Conservation (phyloP, 2,797 vertebrate species). For the Acanthis flammea region DNA sequence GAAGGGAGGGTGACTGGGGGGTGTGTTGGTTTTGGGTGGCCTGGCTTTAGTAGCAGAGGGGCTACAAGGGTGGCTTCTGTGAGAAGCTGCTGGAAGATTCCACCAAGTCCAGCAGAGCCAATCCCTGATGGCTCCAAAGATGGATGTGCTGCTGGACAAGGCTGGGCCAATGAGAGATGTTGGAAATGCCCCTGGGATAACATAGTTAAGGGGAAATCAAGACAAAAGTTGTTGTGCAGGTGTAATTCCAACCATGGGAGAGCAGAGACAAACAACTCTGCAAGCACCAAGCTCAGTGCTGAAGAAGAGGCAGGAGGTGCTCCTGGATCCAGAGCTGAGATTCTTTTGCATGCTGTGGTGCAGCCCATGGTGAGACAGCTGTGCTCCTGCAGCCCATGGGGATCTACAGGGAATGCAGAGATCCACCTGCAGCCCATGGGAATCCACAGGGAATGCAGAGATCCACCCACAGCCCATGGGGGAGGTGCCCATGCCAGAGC, state of each 20-base stretch:
- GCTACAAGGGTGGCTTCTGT: neutral
- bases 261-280: neutral
- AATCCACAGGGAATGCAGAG: too few species aligned
- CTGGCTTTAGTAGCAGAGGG: neutral
- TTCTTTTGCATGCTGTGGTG: rapidly evolving
- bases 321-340: rapidly evolving
- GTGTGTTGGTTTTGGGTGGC: neutral
- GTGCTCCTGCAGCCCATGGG: neutral
- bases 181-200: rapidly evolving
- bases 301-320: neutral
- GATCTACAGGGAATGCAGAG: neutral
- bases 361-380: neutral
- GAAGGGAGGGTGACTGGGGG: neutral
- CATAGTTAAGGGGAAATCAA: neutral
- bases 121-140: neutral
- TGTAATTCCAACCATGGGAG: neutral
- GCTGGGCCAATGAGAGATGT: rapidly evolving
- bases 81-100: neutral
- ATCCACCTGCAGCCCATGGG: too few species aligned
- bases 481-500: too few species aligned
- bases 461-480: too few species aligned
- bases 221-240: too few species aligned
- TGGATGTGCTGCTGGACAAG: neutral
- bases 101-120: neutral
- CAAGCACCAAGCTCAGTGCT: neutral